These are phyloP conservation scores for Rhinogobio ventralis DNA, from an alignment of 2,797 vertebrate species.

Conservation along the genomic window DNA sequence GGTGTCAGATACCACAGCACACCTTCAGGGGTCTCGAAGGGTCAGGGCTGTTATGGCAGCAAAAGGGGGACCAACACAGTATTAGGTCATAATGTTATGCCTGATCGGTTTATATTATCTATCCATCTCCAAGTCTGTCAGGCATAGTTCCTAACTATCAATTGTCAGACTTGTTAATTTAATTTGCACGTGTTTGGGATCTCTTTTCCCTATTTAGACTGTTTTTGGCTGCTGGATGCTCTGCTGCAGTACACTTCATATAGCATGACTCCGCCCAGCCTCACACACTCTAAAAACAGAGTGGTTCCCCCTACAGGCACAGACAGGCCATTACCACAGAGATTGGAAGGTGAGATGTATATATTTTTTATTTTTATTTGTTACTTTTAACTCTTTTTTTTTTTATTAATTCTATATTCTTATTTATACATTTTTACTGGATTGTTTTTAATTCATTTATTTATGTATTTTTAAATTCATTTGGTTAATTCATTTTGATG, in stretches of 20 bases:
- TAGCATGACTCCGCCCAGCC: conserved; percentile 91
- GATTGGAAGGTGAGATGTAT: conserved; percentile 88
- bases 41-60: too few species aligned
- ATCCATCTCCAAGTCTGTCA: not conserved
- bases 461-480: not conserved
- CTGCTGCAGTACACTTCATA: conserved; percentile 96
- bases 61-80: too few species aligned
- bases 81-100: too few species aligned
- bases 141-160: not conserved
- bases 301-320: conserved; percentile 83
- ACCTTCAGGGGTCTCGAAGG: too few species aligned
- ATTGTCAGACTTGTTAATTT: not conserved
- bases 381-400: not conserved
- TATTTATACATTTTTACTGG: not conserved
- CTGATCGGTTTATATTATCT: too few species aligned
- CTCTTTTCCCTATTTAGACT: conserved; percentile 79
- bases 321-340: conserved; percentile 83
- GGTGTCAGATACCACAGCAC: too few species aligned
- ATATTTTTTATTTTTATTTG: not conserved
- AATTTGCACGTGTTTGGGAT: not conserved
- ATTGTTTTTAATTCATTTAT: not conserved
- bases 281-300: conserved; percentile 91
- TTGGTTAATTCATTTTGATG: not conserved
- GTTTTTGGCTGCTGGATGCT: conserved; percentile 96
- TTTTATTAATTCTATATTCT: not conserved